Evolutionary conservation across 2,888 invertebrate species (phyloP), one percentile per base, ranked within the genome.

Genomic region (Subacronicta megacephala): DNA sequence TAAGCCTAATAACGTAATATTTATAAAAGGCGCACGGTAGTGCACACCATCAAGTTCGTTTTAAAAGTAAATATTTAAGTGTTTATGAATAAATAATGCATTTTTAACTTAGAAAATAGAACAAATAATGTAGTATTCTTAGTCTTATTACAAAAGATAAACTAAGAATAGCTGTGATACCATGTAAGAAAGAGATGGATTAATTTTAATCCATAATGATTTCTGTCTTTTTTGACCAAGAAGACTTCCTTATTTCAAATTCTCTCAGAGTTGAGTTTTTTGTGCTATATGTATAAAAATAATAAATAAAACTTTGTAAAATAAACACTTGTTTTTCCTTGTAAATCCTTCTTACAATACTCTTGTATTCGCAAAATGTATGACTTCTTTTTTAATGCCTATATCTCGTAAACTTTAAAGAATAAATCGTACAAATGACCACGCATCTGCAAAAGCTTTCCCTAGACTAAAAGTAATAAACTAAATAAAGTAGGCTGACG

Each of bases 161-260:
- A 23, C 9, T 7, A 23, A 1, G 3, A 9, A 9, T 9, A 23
- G 7, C 23, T n/a, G n/a, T n/a, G n/a, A n/a, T n/a, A n/a, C n/a
- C n/a, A n/a, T n/a, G n/a, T n/a, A n/a, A n/a, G n/a, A n/a, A n/a
- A n/a, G n/a, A n/a, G n/a, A n/a, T n/a, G n/a, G n/a, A n/a, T n/a
- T n/a, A n/a, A n/a, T n/a, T n/a, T n/a, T n/a, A n/a, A n/a, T n/a
- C n/a, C n/a, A n/a, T n/a, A n/a, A n/a, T n/a, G n/a, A 6, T 0
- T 23, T 23, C 36, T 41, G 36, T n/a, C 23, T 50, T 58, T 57
- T 40, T 35, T 26, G 15, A 36, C n/a, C 20, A 54, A n/a, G n/a
- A 53, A 65, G 64, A 64, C 66, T 59, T 38, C 10, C 29, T 47
- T 20, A 23, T 18, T 53, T 64, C 53, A 54, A 53, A 23, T 38